Percentiles rank a stretch among this genome's conserved stretches.
Evolutionary conservation across 2,888 invertebrate genomes (phyloP).

Genomic region (Nipponacmea schrenckii): DNA sequence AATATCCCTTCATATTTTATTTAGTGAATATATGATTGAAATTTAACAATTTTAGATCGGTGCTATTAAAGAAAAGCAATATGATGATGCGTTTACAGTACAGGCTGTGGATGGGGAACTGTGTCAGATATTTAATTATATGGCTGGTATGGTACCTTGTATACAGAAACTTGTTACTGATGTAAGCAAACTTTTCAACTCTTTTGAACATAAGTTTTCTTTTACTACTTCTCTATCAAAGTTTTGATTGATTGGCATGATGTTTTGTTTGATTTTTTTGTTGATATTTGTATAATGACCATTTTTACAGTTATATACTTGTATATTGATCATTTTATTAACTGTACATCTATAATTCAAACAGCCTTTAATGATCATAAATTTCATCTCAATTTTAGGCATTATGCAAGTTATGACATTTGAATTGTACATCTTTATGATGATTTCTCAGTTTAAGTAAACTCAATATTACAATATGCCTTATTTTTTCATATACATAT

Average conservation of each 20-base stretch:
- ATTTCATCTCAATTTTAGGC: too few species aligned
- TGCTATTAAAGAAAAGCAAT: slow-evolving; percentile 63
- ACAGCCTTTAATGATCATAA: too few species aligned
- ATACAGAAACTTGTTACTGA: slow-evolving; percentile 63
- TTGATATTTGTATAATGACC: background rate
- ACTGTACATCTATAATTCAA: too few species aligned
- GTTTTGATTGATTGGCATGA: background rate
- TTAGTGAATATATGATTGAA: background rate
- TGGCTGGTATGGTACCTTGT: slow-evolving; percentile 66
- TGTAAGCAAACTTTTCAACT: slow-evolving; percentile 39
- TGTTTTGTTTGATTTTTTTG: background rate
- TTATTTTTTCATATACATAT: background rate
- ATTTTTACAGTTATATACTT: background rate
- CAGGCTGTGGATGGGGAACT: slow-evolving; percentile 56
- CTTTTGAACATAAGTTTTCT: background rate
- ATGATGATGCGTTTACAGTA: slow-evolving; percentile 67
- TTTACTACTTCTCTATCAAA: background rate
- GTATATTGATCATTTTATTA: background rate
- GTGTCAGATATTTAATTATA: slow-evolving; percentile 60
- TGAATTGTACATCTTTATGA: too few species aligned
- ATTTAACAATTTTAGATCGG: slow-evolving; percentile 44
- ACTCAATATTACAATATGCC: too few species aligned
- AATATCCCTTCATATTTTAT: too few species aligned
- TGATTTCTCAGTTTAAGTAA: too few species aligned
- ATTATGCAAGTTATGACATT: too few species aligned